Base-by-base conservation (phyloP, 2,797 vertebrate species). In the Spinibarbus caldwelli region DNA sequence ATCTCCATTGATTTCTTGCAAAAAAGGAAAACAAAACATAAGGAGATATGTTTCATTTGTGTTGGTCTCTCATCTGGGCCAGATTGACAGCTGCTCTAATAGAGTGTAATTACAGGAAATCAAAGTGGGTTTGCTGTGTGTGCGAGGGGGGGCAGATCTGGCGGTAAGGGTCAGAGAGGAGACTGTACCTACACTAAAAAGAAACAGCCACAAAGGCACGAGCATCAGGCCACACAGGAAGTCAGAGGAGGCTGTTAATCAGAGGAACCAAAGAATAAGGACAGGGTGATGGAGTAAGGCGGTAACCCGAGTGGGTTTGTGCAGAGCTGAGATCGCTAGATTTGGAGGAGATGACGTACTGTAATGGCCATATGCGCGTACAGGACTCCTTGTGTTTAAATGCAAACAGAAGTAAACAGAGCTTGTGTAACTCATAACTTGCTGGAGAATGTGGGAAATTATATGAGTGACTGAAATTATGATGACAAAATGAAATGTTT, bases 41-140 rank as follows among this genome's bases (percentile, higher is more conserved):
- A 90, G 92, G 90, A 93, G 93, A 94, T 91, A 91, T 92, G 91
- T 92, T 91, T 92, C 89, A 91, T 95, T 92, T 93, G 90, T 93
- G 94, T 94, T 93, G 93, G 91, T 92, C 93, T 94, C 93, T 95
- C 94, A 93, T 94, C 94, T 95, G 91, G 90, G 86, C 92, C 89
- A 90, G 94, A 95, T 92, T 95, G 95, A 95, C 95, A 95, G 94
- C 92, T 93, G 84, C 92, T 92, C 91, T 95, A 95, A 95, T 95
- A 91, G 92, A 92, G 90, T 84, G 91, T 95, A 95, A 96, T 95
- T 94, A 93, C 95, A 95, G 95, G 95, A 95, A 96, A 95, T 95
- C 93, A 94, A 94, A 94, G 91, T 87, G 93, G 92, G 94, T 93
- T 93, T 91, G 90, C 91, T 92, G 91, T 93, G 86, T 9, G 49